A percentile compares a stretch with the other conserved stretches of the same genome.
These are phyloP conservation scores for Galago senegalensis DNA, from an alignment of 2,797 vertebrate genomes.

Conservation along the genomic window DNA sequence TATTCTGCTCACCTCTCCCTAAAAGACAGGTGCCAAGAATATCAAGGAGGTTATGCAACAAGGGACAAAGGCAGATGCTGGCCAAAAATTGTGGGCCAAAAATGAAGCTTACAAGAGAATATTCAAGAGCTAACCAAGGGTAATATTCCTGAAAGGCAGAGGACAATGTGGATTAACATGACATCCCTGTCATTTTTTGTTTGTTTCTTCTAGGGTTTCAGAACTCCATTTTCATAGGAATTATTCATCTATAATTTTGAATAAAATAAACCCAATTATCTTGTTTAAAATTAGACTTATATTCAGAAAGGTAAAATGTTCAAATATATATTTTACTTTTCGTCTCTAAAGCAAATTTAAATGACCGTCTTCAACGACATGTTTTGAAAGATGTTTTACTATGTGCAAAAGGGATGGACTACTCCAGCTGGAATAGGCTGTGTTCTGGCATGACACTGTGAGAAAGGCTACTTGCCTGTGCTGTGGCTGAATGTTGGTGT, in stretches of 20 bases:
- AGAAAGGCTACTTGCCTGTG: background rate
- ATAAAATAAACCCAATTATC: slow-evolving; percentile 15
- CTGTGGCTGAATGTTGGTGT: background rate
- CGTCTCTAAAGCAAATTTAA: background rate
- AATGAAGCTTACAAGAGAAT: slow-evolving; percentile 19
- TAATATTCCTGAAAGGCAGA: background rate
- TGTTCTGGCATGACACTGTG: background rate
- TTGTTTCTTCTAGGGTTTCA: background rate
- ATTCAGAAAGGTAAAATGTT: slow-evolving; percentile 13
- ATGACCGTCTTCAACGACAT: background rate
- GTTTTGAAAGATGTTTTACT: slow-evolving; percentile 38
- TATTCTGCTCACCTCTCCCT: background rate
- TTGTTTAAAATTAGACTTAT: slow-evolving; percentile 45
- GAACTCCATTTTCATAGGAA: background rate
- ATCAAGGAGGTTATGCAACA: background rate
- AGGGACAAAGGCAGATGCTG: background rate
- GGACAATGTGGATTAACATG: background rate
- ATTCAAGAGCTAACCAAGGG: slow-evolving; percentile 25
- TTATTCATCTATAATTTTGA: slow-evolving; percentile 10
- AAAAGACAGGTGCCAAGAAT: slow-evolving; percentile 15
- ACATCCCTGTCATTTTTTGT: background rate
- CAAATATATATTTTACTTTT: background rate
- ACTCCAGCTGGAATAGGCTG: background rate
- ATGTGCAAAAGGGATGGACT: background rate
- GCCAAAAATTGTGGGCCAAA: background rate